phyloP scores from a whole-genome alignment of 2,113 vertebrate species.

The Bujurquina vittata region DNA sequence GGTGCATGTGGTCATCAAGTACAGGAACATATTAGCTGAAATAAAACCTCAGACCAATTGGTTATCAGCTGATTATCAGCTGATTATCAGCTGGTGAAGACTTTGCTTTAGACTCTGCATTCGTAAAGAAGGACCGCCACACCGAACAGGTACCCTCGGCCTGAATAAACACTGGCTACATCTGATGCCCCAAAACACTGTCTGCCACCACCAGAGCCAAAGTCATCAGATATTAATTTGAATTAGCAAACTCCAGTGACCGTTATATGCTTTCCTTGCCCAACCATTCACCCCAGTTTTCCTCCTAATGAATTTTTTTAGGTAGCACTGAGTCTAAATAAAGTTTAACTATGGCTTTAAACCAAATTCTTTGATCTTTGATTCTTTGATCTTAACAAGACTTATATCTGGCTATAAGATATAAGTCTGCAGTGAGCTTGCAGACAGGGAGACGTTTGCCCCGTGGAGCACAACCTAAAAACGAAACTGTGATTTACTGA shows the following conservation, averaged over 20 bases:
- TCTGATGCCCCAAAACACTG: too few relatives aligned
- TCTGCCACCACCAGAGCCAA: too few relatives aligned
- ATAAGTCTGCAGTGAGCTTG: background rate
- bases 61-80: background rate
- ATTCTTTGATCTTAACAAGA: background rate
- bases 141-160: too few relatives aligned
- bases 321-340: background rate
- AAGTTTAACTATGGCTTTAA: background rate
- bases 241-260: background rate
- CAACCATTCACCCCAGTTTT: background rate
- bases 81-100: background rate
- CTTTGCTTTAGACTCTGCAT: background rate
- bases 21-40: background rate
- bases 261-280: background rate
- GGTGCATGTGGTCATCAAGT: background rate
- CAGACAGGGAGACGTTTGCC: background rate
- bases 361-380: background rate
- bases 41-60: background rate
- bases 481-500: conserved; percentile 28
- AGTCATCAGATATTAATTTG: too few relatives aligned
- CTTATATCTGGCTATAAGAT: background rate
- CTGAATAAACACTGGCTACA: too few relatives aligned
- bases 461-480: background rate
- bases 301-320: background rate
- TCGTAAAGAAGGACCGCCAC: too few relatives aligned